phyloP scores from a whole-genome alignment of 2,797 vertebrate genomes.

The Acanthornis magna region DNA sequence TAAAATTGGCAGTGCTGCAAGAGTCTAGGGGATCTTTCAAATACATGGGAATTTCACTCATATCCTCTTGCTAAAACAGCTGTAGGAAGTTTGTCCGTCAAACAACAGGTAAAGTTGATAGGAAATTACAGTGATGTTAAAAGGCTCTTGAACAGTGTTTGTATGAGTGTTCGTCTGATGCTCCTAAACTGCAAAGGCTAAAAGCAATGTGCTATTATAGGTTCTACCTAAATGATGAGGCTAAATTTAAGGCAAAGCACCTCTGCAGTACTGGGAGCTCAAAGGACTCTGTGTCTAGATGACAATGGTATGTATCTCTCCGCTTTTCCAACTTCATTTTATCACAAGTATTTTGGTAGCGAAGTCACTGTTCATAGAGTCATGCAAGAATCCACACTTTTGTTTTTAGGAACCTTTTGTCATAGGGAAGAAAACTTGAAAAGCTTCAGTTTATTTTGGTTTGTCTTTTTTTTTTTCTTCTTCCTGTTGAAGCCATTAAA shows the following conservation, averaged over 20 bases:
- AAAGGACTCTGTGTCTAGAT: background rate
- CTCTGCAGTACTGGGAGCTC: background rate
- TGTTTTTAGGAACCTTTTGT: background rate
- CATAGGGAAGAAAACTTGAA: background rate
- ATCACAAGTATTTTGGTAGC: background rate
- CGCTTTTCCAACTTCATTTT: background rate
- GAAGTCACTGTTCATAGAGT: background rate
- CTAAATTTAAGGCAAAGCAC: background rate
- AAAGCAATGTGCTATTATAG: background rate
- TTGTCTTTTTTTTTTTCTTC: background rate
- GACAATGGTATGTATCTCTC: background rate
- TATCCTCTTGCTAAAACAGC: background rate
- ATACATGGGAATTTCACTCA: background rate
- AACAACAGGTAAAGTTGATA: background rate
- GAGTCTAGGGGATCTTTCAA: background rate
- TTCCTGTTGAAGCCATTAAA: background rate
- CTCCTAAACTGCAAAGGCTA: background rate
- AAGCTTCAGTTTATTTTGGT: background rate
- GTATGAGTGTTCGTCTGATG: background rate
- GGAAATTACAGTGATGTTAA: background rate
- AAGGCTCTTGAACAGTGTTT: background rate
- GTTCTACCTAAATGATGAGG: background rate
- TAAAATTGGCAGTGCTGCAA: background rate
- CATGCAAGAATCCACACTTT: background rate
- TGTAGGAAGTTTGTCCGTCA: background rate